Conservation (phyloP, 1,140 invertebrate genomes). For the Cardiocondyla obscurior region DNA sequence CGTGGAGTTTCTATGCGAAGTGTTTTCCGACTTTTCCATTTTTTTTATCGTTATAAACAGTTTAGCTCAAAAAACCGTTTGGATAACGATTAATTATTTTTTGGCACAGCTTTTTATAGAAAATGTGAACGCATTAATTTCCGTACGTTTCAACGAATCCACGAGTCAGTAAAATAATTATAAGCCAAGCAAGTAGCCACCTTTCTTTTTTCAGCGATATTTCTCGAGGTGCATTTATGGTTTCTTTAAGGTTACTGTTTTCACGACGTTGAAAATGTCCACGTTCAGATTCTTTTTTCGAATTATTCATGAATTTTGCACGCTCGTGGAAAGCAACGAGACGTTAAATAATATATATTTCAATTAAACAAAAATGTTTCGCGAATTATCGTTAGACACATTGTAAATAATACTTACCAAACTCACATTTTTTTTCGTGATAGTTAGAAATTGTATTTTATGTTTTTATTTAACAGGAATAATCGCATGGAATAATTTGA, state of each 20-base stretch:
- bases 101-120: background rate
- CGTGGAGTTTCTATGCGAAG: background rate
- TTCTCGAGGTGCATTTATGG: background rate
- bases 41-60: background rate
- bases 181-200: background rate
- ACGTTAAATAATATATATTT: background rate
- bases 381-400: background rate
- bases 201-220: background rate
- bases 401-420: background rate
- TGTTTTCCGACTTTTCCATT: background rate
- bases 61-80: background rate
- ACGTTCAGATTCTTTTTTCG: background rate
- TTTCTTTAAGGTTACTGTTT: conserved; percentile 28
- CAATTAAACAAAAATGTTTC: background rate
- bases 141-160: background rate
- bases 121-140: background rate
- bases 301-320: background rate
- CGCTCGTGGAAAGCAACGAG: background rate
- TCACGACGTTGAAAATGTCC: background rate
- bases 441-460: background rate
- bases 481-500: background rate
- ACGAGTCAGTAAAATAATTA: background rate
- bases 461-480: conserved; percentile 25
- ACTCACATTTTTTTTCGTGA: background rate
- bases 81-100: background rate